Evolutionary conservation across 2,888 invertebrate species (phyloP), one percentile per base, ranked within the genome.

Genomic region (Drosophila phalerata): DNA sequence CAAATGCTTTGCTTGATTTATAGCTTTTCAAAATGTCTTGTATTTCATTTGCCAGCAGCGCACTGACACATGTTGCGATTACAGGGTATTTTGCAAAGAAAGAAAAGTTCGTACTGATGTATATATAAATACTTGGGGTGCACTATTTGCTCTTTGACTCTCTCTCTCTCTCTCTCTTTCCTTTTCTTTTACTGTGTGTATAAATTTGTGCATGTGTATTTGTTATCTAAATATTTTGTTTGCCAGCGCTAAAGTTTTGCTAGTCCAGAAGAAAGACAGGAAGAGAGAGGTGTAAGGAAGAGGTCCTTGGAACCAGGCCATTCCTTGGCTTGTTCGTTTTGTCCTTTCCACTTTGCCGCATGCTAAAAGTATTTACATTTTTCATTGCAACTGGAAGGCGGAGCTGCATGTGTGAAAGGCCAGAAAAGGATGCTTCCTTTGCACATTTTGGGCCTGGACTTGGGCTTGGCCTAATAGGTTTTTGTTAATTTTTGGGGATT

Each of bases 361-460:
- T 85, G 88, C 85, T 82, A 68, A 81, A 88, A 86, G 88, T 85
- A 88, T 85, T 85, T 88, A 75, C 87, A 84, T 86, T 84, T 86
- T 77, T 81, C 83, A 84, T 81, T 84, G 71, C 70, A 74, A 69
- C 64, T 32, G 38, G 65, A 45, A 62, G 57, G 15, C 19, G 40
- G 2, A 47, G 66, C 22, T 40, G 22, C 37, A 38, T n/a, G 9
- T 25, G 15, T 15, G 25, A 9, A n/a, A 32, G 10, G 32, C 55
- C 19, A 37, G 53, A 22, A 40, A 32, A 42, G 53, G 28, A 34
- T 62, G 42, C 48, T 34, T 40, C 34, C 32, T 53, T 45, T 55
- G 45, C 55, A 55, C 47, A 32, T 48, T 62, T 32, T 40, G 37
- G 25, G 28, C 53, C 80, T 70, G 71, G 66, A 62, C 37, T 81